Conservation (phyloP, 2,113 vertebrate species). For the Dipodomys stephensi region DNA sequence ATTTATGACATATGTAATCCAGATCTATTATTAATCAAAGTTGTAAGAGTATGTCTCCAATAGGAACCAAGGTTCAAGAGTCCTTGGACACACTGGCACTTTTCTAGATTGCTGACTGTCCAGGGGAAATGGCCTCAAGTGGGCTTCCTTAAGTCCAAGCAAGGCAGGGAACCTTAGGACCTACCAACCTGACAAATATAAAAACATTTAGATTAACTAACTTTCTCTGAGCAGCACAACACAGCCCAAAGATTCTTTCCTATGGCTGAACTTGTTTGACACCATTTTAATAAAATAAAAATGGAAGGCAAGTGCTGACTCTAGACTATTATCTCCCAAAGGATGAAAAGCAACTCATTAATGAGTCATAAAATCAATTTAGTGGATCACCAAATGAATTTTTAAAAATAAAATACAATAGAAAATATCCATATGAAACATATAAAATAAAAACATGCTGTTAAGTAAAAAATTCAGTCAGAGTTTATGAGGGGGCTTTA, state of each 20-base stretch:
- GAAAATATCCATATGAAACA: not conserved
- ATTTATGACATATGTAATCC: not conserved
- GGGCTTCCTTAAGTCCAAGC: not conserved
- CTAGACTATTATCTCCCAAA: not conserved
- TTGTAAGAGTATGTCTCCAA: not conserved
- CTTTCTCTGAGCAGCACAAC: not conserved
- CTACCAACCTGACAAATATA: not conserved
- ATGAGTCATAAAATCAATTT: not conserved
- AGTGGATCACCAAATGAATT: not conserved
- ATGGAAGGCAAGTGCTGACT: not conserved
- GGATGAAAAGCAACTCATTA: not conserved
- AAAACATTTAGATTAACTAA: conserved; percentile 12
- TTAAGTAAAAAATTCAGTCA: not conserved
- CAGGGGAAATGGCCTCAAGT: not conserved
- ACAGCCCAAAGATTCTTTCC: not conserved
- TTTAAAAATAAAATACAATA: conserved; percentile 11
- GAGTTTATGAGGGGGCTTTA: not conserved
- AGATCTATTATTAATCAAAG: not conserved
- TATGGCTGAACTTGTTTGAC: not conserved
- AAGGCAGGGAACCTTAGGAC: not conserved
- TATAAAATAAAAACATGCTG: not conserved
- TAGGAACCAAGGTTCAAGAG: not conserved
- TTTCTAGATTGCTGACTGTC: not conserved
- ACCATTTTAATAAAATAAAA: conserved; percentile 14
- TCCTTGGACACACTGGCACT: not conserved